Evolutionary conservation across 2,888 invertebrate species (phyloP), one percentile per base, ranked within the genome.

Genomic region (Polyploca ridens): DNA sequence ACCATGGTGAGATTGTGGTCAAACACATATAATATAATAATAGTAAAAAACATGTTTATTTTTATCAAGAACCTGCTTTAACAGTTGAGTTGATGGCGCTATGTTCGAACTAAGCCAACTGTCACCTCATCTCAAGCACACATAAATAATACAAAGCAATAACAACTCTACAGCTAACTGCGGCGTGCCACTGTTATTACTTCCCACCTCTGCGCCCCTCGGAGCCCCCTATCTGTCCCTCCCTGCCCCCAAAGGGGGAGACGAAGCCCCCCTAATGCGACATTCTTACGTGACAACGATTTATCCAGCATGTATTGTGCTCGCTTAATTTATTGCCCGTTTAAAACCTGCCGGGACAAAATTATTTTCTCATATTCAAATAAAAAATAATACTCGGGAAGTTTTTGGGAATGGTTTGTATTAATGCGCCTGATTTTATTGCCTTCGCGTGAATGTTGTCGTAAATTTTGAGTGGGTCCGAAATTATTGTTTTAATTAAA

Each of bases 281-380:
- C 90, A 93, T 93, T 93, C 92, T 93, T 91, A 91, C 90, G 93
- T 93, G 92, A 92, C 92, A 91, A 88, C 93, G 90, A 93, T 93
- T 92, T 93, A 93, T 93, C 91, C 91, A 76, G 77, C 87, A 82
- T 92, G 91, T 92, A 93, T 93, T 93, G 93, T 93, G 84, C 85
- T 71, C 78, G 81, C 76, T 87, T 90, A 91, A 92, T 92, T 92
- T 93, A 92, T 91, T 71, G 84, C 85, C 74, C 82, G 85, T 81
- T 91, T 88, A 86, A 90, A 91, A 89, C 85, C 83, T 73, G 76
- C 74, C 77, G 78, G 81, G 75, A 81, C 80, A 76, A 82, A 87
- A 89, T 89, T 88, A 88, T 87, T 85, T 82, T 81, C 83, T 83
- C 83, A 83, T 85, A 84, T 82, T 84, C 63, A 80, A 80, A 82